These are phyloP conservation scores for Atherinomorus stipes DNA, from an alignment of 2,113 vertebrate genomes.

Conservation along the genomic window DNA sequence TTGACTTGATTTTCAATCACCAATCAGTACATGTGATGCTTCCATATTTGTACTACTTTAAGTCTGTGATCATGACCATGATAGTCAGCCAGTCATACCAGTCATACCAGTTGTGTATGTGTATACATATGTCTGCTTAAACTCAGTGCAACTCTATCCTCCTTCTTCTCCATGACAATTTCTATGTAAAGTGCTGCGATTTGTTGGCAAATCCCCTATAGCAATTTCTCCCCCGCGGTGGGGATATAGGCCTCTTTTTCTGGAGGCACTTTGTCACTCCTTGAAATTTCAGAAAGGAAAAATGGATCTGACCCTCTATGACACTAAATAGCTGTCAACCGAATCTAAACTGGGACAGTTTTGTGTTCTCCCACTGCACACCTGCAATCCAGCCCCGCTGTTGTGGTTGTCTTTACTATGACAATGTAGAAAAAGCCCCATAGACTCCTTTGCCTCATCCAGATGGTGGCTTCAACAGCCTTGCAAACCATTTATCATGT, in stretches of 20 bases:
- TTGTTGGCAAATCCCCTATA: constrained; percentile 41
- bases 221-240: constrained; percentile 42
- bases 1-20: too few relatives aligned
- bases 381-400: constrained; percentile 66
- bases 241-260: constrained; percentile 30
- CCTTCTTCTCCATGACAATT: constrained; percentile 39
- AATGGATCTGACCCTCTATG: constrained; percentile 65
- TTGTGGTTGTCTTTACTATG: constrained; percentile 62
- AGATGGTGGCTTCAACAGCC: constrained; percentile 71
- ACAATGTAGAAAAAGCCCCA: constrained; percentile 58
- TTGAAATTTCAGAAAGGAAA: constrained; percentile 49
- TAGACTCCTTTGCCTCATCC: constrained; percentile 58
- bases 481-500: constrained; percentile 73
- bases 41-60: too few relatives aligned
- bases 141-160: constrained; percentile 8
- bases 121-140: constrained; percentile 13
- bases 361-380: constrained; percentile 62
- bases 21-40: too few relatives aligned
- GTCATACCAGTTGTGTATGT: neutral
- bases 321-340: constrained; percentile 75
- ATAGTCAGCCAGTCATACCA: neutral
- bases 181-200: constrained; percentile 63
- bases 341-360: constrained; percentile 74
- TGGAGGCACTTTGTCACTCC: constrained; percentile 40
- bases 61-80: neutral